Base-by-base conservation (phyloP, 30 jellyfish, hydroid and myxozoan species). In the Morbakka virulenta region DNA sequence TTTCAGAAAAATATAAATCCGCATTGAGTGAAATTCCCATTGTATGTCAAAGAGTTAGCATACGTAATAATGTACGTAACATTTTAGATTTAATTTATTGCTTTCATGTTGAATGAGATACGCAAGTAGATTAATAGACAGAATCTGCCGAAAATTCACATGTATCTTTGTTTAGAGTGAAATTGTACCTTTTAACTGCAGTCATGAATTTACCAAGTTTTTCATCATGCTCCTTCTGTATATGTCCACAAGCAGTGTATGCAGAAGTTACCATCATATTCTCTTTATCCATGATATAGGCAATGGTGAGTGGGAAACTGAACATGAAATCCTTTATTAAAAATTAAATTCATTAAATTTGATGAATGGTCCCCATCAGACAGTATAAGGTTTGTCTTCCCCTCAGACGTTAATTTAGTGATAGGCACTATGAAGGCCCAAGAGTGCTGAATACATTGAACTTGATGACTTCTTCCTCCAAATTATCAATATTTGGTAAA, bases 151-250 rank as follows among this genome's bases (percentile, higher is more conserved):
- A 87, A 51, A 80, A 65, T 14, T 31, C 33, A 74, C 87, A 31
- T 69, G 80, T 80, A 67, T 81, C 91, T 30, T 72, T 52, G 61
- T 80, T 80, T 64, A 47, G 66, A 24, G 95, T 80, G 62, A 87
- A 20, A 51, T 70, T 52, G 28, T 73, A n/a, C n/a, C 70, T 51
- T 21, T 62, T 57, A 23, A 85, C 89, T 0, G 95, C 96, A n/a
- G 48, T 53, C n/a, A 73, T 65, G 51, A 87, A 87, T 21, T 70
- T 29, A 25, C 32, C 52, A 9, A 85, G 94, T 41, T 85, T 85
- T 35, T 30, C 76, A 35, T 85, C 95, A 52, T 85, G 96, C 6
- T 78, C 91, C 1, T 25, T 23, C 68, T 81, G 85, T 50, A 53
- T 22, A 28, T 48, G 52, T 50, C 93, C 93, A 61, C 94, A 81